Conservation (phyloP, 2,888 invertebrate species). For the Carpatolechia fugitivella region DNA sequence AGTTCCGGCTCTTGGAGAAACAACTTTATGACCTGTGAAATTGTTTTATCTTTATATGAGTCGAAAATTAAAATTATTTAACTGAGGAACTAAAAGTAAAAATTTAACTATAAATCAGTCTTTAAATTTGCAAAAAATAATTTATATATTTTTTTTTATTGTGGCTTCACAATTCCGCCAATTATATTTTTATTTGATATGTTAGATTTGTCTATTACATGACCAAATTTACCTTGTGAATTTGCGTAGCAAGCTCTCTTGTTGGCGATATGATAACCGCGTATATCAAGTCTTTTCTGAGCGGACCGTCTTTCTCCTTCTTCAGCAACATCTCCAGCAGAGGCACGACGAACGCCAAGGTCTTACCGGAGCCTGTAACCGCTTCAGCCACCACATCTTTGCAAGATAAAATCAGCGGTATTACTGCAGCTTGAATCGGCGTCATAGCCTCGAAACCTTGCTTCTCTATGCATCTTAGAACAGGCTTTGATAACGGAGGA, state of each 20-base stretch:
- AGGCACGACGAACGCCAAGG: slow-evolving; percentile 96
- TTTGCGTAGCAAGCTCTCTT: slow-evolving; percentile 95
- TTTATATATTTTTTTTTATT: too few species aligned
- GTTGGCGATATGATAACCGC: slow-evolving; percentile 97
- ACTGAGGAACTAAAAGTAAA: too few species aligned
- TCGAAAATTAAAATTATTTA: too few species aligned
- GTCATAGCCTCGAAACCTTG: slow-evolving; percentile 79
- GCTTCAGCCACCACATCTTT: slow-evolving; percentile 99
- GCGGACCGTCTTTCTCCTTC: slow-evolving; percentile 79
- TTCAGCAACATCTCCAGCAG: slow-evolving; percentile 89
- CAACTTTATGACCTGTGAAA: slow-evolving; percentile 62
- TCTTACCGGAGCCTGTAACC: slow-evolving; percentile 99
- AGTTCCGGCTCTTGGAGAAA: slow-evolving; percentile 75
- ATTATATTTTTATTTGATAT: too few species aligned
- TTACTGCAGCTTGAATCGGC: slow-evolving; percentile 89
- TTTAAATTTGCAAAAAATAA: too few species aligned
- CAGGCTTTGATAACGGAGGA: slow-evolving; percentile 68
- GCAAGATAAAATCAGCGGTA: slow-evolving; percentile 91
- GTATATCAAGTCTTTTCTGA: slow-evolving; percentile 88
- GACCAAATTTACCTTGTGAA: slow-evolving; percentile 77
- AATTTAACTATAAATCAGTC: too few species aligned
- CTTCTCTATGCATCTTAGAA: slow-evolving; percentile 71
- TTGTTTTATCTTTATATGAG: background rate
- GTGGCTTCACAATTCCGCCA: too few species aligned
- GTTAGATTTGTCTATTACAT: too few species aligned